phyloP scores from a whole-genome alignment of 2,888 invertebrate genomes.

The Eugnorisma glareosa region DNA sequence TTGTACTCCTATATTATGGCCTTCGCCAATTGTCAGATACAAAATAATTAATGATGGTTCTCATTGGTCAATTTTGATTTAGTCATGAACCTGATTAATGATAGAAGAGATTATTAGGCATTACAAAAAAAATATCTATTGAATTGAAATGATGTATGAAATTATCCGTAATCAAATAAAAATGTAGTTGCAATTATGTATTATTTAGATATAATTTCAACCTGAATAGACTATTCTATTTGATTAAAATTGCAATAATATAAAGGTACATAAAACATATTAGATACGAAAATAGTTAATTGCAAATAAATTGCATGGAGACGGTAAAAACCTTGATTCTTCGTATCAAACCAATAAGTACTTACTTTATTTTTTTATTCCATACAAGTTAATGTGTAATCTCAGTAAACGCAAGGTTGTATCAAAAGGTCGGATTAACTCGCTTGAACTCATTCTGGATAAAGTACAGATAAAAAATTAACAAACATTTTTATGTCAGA shows the following conservation, averaged over 20 bases:
- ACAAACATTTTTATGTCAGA: conserved; percentile 31
- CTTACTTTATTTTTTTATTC: conserved; percentile 12
- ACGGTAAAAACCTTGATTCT: conserved; percentile 49
- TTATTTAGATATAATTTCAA: conserved; percentile 17
- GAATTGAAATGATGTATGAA: background rate
- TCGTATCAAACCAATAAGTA: conserved; percentile 10
- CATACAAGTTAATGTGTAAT: conserved; percentile 42
- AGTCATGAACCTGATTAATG: background rate
- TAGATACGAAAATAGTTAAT: conserved; percentile 7
- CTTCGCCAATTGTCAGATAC: conserved; percentile 2
- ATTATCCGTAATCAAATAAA: conserved; percentile 4
- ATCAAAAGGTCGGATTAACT: conserved; percentile 66
- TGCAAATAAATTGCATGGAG: conserved; percentile 28
- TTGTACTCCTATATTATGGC: background rate
- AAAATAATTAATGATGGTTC: conserved; percentile 24
- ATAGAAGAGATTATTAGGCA: background rate
- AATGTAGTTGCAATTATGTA: background rate
- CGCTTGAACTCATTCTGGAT: conserved; percentile 57
- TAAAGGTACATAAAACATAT: conserved; percentile 6
- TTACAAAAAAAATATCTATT: conserved; percentile 2
- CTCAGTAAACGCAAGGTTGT: conserved; percentile 70
- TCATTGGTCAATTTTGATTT: conserved; percentile 17
- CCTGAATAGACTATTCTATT: background rate
- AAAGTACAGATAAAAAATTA: conserved; percentile 51
- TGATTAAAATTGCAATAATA: background rate